Evolutionary conservation across 2,113 vertebrate genomes (phyloP).

Genomic region (Arvicanthis niloticus): DNA sequence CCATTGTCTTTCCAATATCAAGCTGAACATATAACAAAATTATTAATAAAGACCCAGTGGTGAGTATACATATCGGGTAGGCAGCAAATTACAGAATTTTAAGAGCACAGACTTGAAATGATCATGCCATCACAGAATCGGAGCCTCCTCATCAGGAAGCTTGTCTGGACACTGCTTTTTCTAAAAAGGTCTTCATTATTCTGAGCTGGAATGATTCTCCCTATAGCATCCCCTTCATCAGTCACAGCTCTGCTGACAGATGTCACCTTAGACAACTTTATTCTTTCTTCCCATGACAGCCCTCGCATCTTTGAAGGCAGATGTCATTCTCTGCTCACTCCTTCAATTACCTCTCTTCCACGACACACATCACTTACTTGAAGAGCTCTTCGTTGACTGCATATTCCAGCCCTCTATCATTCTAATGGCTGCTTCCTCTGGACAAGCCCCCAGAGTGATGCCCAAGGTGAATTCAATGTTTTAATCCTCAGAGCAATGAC

Average conservation of each 20-base stretch:
- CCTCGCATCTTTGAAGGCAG: constrained; percentile 14
- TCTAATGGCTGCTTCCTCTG: not conserved
- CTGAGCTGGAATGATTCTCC: not conserved
- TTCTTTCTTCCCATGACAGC: constrained; percentile 12
- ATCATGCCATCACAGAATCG: not conserved
- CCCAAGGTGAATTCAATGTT: not conserved
- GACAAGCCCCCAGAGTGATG: not conserved
- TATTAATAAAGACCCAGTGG: constrained; percentile 6
- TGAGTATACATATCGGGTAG: not conserved
- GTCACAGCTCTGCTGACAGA: constrained; percentile 19
- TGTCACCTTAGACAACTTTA: constrained; percentile 6
- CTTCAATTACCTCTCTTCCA: constrained; percentile 16
- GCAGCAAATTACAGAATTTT: not conserved
- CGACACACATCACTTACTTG: not conserved
- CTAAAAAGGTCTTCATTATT: not conserved
- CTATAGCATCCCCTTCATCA: not conserved
- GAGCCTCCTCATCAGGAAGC: not conserved
- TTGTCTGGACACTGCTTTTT: not conserved
- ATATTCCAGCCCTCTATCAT: not conserved
- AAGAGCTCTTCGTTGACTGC: not conserved
- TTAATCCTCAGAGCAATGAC: not conserved
- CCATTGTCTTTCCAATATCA: not conserved
- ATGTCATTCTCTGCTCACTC: constrained; percentile 22
- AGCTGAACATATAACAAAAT: not conserved
- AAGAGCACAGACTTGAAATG: not conserved